Conservation (phyloP, 2,888 invertebrate species). For the Gymnocheta viridis region DNA sequence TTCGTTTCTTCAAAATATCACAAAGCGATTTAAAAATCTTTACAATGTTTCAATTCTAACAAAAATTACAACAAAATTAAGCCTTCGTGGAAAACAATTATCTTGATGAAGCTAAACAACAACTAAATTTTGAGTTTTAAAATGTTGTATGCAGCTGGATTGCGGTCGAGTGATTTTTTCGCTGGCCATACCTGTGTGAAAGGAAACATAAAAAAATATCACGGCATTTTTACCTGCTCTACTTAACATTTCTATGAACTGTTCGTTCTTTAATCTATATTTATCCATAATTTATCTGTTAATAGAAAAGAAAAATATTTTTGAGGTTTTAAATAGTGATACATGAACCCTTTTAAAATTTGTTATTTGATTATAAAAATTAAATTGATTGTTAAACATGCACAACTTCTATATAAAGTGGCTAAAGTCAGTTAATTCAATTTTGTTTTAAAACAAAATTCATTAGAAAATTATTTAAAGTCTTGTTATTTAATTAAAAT, state of each 20-base stretch:
- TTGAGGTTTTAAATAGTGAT: background rate
- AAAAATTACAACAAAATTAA: too few relatives aligned
- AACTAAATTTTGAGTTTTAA: background rate
- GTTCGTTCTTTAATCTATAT: background rate
- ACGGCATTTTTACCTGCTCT: background rate
- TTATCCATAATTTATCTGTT: background rate
- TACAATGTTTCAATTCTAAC: too few relatives aligned
- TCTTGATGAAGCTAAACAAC: too few relatives aligned
- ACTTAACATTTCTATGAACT: background rate
- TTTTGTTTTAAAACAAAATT: slow-evolving; percentile 21
- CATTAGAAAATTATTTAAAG: slow-evolving; percentile 1
- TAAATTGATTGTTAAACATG: slow-evolving; percentile 6
- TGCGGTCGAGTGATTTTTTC: background rate
- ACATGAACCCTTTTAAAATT: background rate
- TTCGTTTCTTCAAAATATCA: too few relatives aligned
- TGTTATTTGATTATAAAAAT: slow-evolving; percentile 10
- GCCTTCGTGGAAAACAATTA: background rate
- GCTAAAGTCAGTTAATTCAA: slow-evolving; percentile 29
- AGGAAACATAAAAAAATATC: background rate
- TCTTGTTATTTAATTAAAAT: slow-evolving; percentile 30
- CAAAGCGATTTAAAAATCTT: too few relatives aligned
- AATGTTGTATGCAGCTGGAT: background rate
- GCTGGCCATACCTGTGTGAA: background rate
- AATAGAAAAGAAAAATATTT: background rate
- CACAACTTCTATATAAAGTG: background rate